Evolutionary conservation across 2,888 invertebrate genomes (phyloP).

Genomic region (Diogma glabrata): DNA sequence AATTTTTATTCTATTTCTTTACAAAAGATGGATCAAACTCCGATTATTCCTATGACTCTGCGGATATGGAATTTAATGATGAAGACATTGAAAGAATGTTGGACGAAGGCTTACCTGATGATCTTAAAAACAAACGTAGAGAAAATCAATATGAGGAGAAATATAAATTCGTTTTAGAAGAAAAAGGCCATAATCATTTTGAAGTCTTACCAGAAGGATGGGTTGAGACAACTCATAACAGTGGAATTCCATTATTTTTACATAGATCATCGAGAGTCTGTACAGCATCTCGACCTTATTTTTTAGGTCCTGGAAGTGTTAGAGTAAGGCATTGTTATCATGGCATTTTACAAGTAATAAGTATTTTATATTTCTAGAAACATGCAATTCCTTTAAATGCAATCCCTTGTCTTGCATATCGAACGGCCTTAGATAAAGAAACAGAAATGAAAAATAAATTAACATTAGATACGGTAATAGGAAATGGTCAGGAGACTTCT

Average conservation of each 20-base stretch:
- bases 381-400: constrained; percentile 93
- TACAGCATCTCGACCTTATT: constrained; percentile 88
- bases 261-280: constrained; percentile 82
- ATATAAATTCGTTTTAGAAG: constrained; percentile 65
- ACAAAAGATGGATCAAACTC: constrained; percentile 18
- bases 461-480: too few relatives aligned
- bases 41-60: constrained; percentile 26
- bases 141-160: constrained; percentile 59
- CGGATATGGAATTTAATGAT: constrained; percentile 56
- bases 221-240: constrained; percentile 89
- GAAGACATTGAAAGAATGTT: constrained; percentile 79
- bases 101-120: constrained; percentile 64
- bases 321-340: constrained; percentile 45
- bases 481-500: too few relatives aligned
- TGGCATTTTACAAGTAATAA: too few relatives aligned
- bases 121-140: constrained; percentile 49
- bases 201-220: constrained; percentile 96
- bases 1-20: too few relatives aligned
- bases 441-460: neutral
- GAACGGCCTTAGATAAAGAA: constrained; percentile 65
- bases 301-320: constrained; percentile 84
- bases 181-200: constrained; percentile 81
- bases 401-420: constrained; percentile 87
- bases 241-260: constrained; percentile 93
- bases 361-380: constrained; percentile 42